Evolutionary conservation across 2,113 vertebrate species (phyloP).

Genomic region (Menidia beryllina): DNA sequence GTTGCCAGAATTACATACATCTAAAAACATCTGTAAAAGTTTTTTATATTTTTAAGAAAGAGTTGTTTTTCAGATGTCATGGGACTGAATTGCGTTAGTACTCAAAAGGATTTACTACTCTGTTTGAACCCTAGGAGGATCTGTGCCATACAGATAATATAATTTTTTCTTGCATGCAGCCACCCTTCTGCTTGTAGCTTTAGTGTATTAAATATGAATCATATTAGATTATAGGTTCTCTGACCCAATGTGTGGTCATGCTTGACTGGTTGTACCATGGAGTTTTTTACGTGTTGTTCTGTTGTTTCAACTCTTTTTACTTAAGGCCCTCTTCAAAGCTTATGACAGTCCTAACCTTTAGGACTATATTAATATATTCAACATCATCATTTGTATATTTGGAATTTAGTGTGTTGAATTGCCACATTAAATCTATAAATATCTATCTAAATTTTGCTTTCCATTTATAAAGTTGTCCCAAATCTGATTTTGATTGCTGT

Average conservation of each 20-base stretch:
- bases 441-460: background rate
- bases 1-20: background rate
- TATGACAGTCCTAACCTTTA: background rate
- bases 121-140: background rate
- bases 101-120: background rate
- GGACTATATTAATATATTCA: background rate
- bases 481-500: constrained; percentile 16
- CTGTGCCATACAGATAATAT: no score
- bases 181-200: background rate
- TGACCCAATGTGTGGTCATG: background rate
- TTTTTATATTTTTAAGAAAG: no score
- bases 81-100: no score
- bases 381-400: background rate
- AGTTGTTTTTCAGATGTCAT: background rate
- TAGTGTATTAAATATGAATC: background rate
- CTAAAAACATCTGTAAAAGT: no score
- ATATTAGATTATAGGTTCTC: background rate
- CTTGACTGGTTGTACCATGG: background rate
- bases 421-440: background rate
- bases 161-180: background rate
- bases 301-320: background rate
- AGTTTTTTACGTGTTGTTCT: background rate
- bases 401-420: no score
- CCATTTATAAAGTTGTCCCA: background rate
- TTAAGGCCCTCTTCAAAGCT: background rate